Evolutionary conservation across 2,888 invertebrate genomes (phyloP), one percentile per base, ranked within the genome.

Genomic region (Lasioglossum figueresi): DNA sequence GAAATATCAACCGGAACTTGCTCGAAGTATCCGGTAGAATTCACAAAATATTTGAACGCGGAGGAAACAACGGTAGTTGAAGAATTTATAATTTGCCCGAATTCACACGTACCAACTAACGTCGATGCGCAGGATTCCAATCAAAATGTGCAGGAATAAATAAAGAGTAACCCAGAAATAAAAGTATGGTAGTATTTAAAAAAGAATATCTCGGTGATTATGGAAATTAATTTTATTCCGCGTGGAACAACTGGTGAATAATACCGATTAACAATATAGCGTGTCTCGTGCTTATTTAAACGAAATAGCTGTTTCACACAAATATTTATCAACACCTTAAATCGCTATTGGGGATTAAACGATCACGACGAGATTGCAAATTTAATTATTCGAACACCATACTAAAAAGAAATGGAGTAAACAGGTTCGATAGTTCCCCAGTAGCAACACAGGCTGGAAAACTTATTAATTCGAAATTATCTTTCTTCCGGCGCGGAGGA

Each of bases 381-480:
- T 63, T 63, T 63, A 63, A 63, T 63, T 63, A 63, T 63, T 63
- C 63, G 4, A 63, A 16, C 63, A 63, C 16, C 63, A 63, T 63
- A 31, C 63, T 63, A 63, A 63, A 63, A 63, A 31, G 63, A 19
- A 63, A 63, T 63, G 6, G 63, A 16, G 63, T 63, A 63, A 63
- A 63, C 63, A 63, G 63, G 8, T 68, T 37, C 34, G 34, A 37
- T 37, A 23, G 8, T 10, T 68, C 34, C 31, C 31, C 66, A 19
- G 0, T 2, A 63, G 63, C 34, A 1, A 12, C 66, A 23, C 34
- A 68, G 10, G 10, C 8, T 34, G 40, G n/a, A 1, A 2, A 70
- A 40, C 70, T 70, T 70, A 70, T 70, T 40, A 70, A 71, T 63
- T 12, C 34, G 34, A 83, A 76, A 82, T 83, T 72, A 34, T 34